Evolutionary conservation across 2,888 invertebrate species (phyloP).

Genomic region (Leptopilina myrica): DNA sequence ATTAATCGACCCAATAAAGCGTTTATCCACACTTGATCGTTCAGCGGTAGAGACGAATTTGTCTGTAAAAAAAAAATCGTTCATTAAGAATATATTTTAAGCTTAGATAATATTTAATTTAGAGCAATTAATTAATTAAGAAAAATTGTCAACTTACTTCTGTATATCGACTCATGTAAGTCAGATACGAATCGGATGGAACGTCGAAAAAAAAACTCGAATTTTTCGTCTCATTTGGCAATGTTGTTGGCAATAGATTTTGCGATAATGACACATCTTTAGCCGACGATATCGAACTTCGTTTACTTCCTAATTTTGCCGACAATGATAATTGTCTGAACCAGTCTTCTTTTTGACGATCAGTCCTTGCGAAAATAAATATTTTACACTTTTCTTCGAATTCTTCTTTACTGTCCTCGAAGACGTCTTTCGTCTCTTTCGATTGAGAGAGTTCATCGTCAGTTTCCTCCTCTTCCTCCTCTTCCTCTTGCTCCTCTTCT

Average conservation of each 20-base stretch:
- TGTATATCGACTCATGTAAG: constrained; percentile 71
- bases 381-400: constrained; percentile 72
- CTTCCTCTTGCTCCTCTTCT: constrained; percentile 77
- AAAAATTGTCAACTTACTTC: constrained; percentile 62
- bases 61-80: constrained; percentile 52
- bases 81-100: too few species aligned
- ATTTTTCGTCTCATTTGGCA: constrained; percentile 65
- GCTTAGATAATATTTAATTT: too few species aligned
- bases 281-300: constrained; percentile 62
- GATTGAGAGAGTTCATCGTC: constrained; percentile 72
- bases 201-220: constrained; percentile 60
- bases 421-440: constrained; percentile 65
- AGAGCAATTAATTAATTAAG: background rate
- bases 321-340: constrained; percentile 78
- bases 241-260: constrained; percentile 55
- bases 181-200: constrained; percentile 66
- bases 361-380: constrained; percentile 87
- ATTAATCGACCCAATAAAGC: constrained; percentile 86
- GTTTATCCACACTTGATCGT: constrained; percentile 85
- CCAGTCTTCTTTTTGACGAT: constrained; percentile 95
- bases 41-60: constrained; percentile 56
- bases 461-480: constrained; percentile 76
- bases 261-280: constrained; percentile 62
- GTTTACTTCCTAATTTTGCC: constrained; percentile 69
- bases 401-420: constrained; percentile 67